Evolutionary conservation across 2,888 invertebrate genomes (phyloP).

Genomic region (Patella ulyssiponensis): DNA sequence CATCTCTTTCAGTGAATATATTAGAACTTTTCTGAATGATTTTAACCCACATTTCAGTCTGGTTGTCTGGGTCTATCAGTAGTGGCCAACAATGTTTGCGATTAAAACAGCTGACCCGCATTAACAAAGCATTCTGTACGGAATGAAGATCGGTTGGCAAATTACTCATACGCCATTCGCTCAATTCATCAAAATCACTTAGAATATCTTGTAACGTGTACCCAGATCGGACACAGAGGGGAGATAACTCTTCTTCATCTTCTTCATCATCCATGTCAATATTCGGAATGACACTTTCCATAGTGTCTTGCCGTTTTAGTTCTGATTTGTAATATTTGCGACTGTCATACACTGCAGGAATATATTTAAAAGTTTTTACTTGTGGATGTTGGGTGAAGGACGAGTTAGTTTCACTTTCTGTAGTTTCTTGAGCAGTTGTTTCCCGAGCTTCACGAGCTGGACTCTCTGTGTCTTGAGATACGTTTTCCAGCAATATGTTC

Average conservation of each 20-base stretch:
- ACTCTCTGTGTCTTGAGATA: neutral
- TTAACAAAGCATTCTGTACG: conserved; percentile 67
- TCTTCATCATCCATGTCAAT: conserved; percentile 53
- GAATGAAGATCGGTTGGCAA: conserved; percentile 67
- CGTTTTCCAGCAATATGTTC: conserved; percentile 28
- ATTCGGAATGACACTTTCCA: conserved; percentile 54
- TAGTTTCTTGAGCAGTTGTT: neutral
- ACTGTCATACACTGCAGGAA: conserved; percentile 60
- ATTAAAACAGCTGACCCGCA: conserved; percentile 62
- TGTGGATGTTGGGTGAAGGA: conserved; percentile 41
- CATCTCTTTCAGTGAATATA: conserved; percentile 57
- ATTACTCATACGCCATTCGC: conserved; percentile 62
- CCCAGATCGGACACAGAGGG: conserved; percentile 56
- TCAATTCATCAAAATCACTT: conserved; percentile 66
- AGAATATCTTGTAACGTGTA: conserved; percentile 64
- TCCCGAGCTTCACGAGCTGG: neutral
- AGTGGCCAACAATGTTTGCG: conserved; percentile 68
- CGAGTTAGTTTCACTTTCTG: neutral
- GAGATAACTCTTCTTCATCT: conserved; percentile 57
- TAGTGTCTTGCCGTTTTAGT: conserved; percentile 57
- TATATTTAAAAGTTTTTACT: conserved; percentile 59
- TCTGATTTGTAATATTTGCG: conserved; percentile 65
- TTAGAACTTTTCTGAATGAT: conserved; percentile 58
- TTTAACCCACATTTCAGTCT: conserved; percentile 68
- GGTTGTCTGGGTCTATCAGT: conserved; percentile 68